Evolutionary conservation across 2,888 invertebrate genomes (phyloP).

Genomic region (Acleris sparsana): DNA sequence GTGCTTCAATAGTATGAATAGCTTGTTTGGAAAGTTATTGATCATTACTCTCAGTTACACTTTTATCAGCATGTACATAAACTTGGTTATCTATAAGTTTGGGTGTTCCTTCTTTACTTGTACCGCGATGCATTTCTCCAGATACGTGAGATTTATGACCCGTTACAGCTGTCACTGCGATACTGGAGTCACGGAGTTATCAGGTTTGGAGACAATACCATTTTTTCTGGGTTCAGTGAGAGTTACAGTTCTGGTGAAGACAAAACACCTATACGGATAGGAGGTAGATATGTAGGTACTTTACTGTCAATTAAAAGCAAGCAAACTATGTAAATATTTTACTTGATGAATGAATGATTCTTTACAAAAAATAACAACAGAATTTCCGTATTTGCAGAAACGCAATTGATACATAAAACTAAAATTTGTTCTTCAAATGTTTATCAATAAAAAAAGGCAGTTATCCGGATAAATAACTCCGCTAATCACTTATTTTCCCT

Average conservation of each 20-base stretch:
- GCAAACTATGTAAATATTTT: too few relatives aligned
- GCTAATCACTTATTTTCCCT: background rate
- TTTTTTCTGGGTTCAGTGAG: constrained; percentile 23
- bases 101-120: constrained; percentile 43
- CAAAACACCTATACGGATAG: background rate
- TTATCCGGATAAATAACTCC: background rate
- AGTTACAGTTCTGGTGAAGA: background rate
- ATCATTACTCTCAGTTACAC: constrained; percentile 14
- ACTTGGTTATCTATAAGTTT: constrained; percentile 37
- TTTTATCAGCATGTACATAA: constrained; percentile 21
- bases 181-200: constrained; percentile 62
- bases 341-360: too few relatives aligned
- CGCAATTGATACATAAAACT: too few relatives aligned
- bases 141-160: constrained; percentile 68
- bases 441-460: too few relatives aligned
- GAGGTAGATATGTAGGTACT: too few relatives aligned
- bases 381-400: too few relatives aligned
- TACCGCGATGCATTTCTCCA: constrained; percentile 44
- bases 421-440: too few relatives aligned
- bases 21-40: constrained; percentile 11
- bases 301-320: too few relatives aligned
- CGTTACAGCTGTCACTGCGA: constrained; percentile 55
- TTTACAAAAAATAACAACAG: too few relatives aligned
- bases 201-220: constrained; percentile 35
- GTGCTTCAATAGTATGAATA: too few relatives aligned